Evolutionary conservation across 2,113 vertebrate genomes (phyloP), one percentile per base, ranked within the genome.

Genomic region (Melanotaenia duboulayi): DNA sequence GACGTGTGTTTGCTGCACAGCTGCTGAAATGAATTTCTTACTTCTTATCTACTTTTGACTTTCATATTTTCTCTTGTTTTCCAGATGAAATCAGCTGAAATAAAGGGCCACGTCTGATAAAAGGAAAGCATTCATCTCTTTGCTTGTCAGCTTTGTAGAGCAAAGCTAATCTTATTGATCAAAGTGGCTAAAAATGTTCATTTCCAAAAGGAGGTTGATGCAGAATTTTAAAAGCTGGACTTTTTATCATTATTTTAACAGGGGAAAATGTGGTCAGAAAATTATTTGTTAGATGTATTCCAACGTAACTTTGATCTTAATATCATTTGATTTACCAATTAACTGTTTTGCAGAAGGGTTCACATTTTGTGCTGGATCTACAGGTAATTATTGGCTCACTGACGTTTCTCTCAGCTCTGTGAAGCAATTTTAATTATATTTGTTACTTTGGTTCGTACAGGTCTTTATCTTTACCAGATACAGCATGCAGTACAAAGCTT

Each of bases 1-100:
- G 19, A 78, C 12, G 4, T 55, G 32, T 46, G 50, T 10, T 44
- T 68, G 11, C 51, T 48, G 20, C 58, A 11, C 35, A 0, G 14
- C 28, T 24, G 49, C 24, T 65, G 1, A n/a, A 75, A 55, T 39
- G 44, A 5, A 20, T 16, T 28, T 48, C 11, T 44, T 7, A 4
- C 24, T 68, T 55, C 40, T 28, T 32, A 25, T 11, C 17, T 24
- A 49, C 46, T 42, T 5, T 17, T 7, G 0, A 56, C 44, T 52
- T 50, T 32, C 22, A 37, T 28, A 23, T 24, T 76, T 68, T 51
- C 57, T 20, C 12, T 42, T 40, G 24, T 37, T 68, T 65, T 44
- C 65, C 7, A 80, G 55, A 74, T 75, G 60, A 57, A 84, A 84
- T 85, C 55, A 65, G 7, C 51, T 20, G 19, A 71, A 78, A 81